Evolutionary conservation across 2,888 invertebrate species (phyloP), one percentile per base, ranked within the genome.

Genomic region (Drosophila cognata): DNA sequence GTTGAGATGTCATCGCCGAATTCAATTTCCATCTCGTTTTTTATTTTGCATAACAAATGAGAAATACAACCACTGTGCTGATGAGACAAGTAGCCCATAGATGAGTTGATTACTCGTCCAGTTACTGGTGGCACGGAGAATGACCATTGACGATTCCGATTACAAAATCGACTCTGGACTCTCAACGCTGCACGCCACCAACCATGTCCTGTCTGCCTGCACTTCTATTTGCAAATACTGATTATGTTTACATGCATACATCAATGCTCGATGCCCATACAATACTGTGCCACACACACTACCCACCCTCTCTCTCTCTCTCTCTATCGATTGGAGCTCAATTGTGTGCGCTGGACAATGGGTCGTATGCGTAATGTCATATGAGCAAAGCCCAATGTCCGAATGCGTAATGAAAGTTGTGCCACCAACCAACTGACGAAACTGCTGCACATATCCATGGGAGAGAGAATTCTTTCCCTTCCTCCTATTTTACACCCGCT

Each of bases 201-300:
- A 28, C 18, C n/a, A 25, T 61, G 61, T 55, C 58, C 65, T 71
- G 71, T 25, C 25, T 25, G 46, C 62, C 81, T 83, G 76, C 77
- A 71, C 58, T 82, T 81, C 71, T 91, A 87, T 91, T 91, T 89
- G 89, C 83, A 84, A 89, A 89, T 91, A 84, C 91, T 91, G 91
- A 91, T 91, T 91, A 91, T 91, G 91, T 91, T 91, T 91, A 84
- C 90, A 81, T 84, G 91, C 90, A 91, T 90, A 76, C 88, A 90
- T 91, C 89, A 76, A 59, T 87, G 85, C 74, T 67, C 81, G 78
- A 81, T 89, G 88, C 63, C 77, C 90, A 85, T 89, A 89, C 85
- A 85, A 85, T 83, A 71, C 73, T 58, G 38, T 28, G 55, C 51
- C 57, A 53, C 52, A 67, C 48, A 38, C 16, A 48, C 46, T 10